phyloP scores from a whole-genome alignment of 1,140 invertebrate genomes.

The Camponotus floridanus region DNA sequence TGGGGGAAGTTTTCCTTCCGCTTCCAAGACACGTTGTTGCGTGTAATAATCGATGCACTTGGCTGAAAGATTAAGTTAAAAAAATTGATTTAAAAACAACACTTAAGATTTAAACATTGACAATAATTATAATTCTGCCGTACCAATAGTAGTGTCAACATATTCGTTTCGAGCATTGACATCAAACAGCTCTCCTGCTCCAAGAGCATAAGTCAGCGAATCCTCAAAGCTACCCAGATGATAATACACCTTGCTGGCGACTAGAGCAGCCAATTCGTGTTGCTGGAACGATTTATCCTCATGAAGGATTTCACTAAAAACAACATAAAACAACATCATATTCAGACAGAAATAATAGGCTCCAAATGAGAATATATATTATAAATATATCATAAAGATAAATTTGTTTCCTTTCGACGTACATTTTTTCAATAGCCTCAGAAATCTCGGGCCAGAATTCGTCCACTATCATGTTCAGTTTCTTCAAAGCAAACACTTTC shows the following conservation, averaged over 20 bases:
- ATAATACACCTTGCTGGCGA: slow-evolving; percentile 99
- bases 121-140: slow-evolving; percentile 39
- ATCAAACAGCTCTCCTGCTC: slow-evolving; percentile 97
- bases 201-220: slow-evolving; percentile 97
- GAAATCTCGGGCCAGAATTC: slow-evolving; percentile 99
- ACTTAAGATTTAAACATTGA: slow-evolving; percentile 9
- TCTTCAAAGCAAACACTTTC: slow-evolving; percentile 96
- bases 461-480: slow-evolving; percentile 97
- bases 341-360: background rate
- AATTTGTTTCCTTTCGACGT: slow-evolving; percentile 77
- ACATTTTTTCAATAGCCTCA: slow-evolving; percentile 98
- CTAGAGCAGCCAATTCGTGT: slow-evolving; percentile 96
- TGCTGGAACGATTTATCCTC: slow-evolving; percentile 96
- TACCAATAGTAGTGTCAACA: slow-evolving; percentile 97
- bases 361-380: slow-evolving; percentile 11
- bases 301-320: slow-evolving; percentile 94
- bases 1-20: slow-evolving; percentile 87
- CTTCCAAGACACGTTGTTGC: slow-evolving; percentile 92
- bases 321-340: slow-evolving; percentile 42
- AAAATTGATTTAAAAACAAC: slow-evolving; percentile 33
- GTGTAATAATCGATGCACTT: slow-evolving; percentile 99
- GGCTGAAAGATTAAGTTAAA: slow-evolving; percentile 85
- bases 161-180: slow-evolving; percentile 97
- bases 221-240: slow-evolving; percentile 98
- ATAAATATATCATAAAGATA: background rate